These are phyloP conservation scores for Neotoma lepida DNA, from an alignment of 2,113 vertebrate genomes.

Conservation along the genomic window DNA sequence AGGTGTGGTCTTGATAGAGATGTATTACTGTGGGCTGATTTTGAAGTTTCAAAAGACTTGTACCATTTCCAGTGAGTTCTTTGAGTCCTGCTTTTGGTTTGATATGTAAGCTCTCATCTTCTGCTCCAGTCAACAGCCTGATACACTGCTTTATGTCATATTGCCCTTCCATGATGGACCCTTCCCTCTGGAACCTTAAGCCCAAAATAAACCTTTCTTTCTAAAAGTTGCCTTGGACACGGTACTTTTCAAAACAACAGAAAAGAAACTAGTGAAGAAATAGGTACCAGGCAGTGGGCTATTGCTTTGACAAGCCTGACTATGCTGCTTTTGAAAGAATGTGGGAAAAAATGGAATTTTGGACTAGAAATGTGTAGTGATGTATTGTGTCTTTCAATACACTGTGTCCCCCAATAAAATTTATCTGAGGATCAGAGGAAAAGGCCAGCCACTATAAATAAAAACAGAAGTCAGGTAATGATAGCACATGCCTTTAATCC, in stretches of 20 bases:
- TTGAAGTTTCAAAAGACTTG: background rate
- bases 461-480: no score
- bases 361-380: background rate
- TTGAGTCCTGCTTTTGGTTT: background rate
- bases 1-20: background rate
- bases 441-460: no score
- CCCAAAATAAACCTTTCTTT: background rate
- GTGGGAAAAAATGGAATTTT: background rate
- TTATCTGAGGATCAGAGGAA: no score
- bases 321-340: background rate
- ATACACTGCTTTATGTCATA: background rate
- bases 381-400: no score
- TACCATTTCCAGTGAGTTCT: background rate
- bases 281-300: background rate
- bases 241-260: background rate
- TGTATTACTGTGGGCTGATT: background rate
- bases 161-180: background rate
- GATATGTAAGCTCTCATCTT: background rate
- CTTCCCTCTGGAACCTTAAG: background rate
- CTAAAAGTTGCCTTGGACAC: background rate
- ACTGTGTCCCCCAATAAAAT: no score
- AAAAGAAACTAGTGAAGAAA: background rate
- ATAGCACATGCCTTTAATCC: no score
- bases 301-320: background rate
- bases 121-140: background rate